A percentile compares a stretch with the other conserved stretches of the same genome.
Conservation (phyloP, 2,888 invertebrate genomes). For the Acheta domesticus region DNA sequence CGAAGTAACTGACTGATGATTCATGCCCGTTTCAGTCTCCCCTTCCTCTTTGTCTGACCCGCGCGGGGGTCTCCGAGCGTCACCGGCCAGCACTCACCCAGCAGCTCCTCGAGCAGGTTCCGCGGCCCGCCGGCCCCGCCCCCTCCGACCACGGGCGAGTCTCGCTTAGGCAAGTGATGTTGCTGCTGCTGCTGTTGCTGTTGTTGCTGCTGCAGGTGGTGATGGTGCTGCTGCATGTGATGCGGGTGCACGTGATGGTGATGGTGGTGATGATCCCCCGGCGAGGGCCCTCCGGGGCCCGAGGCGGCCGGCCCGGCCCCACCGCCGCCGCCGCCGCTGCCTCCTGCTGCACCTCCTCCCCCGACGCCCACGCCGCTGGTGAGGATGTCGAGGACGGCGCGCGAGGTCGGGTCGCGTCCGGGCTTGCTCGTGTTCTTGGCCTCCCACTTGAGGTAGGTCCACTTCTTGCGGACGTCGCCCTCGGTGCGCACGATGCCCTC, state of each 20-base stretch:
- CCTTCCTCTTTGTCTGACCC: background rate
- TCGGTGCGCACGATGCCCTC: slow-evolving; percentile 41
- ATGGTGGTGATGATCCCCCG: too few relatives aligned
- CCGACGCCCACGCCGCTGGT: slow-evolving; percentile 36
- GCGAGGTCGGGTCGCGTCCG: slow-evolving; percentile 41
- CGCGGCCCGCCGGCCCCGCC: background rate
- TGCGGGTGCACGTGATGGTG: background rate
- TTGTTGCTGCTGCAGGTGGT: background rate
- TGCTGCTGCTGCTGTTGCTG: background rate
- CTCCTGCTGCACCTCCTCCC: background rate
- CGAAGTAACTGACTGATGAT: too few relatives aligned
- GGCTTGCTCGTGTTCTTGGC: slow-evolving; percentile 43
- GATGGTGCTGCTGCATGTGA: background rate
- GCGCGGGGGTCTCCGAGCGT: background rate
- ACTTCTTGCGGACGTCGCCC: slow-evolving; percentile 42
- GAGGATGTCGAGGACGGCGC: slow-evolving; percentile 42
- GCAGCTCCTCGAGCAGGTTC: slow-evolving; percentile 22
- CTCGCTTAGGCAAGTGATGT: background rate
- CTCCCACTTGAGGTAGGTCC: slow-evolving; percentile 43
- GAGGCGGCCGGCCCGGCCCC: background rate
- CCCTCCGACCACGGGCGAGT: background rate
- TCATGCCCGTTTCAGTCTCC: too few relatives aligned
- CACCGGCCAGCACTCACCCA: slow-evolving; percentile 11
- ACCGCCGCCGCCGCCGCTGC: background rate
- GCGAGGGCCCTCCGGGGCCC: too few relatives aligned